These are phyloP conservation scores for Typhlichthys subterraneus DNA, from an alignment of 2,797 vertebrate genomes.

Conservation along the genomic window DNA sequence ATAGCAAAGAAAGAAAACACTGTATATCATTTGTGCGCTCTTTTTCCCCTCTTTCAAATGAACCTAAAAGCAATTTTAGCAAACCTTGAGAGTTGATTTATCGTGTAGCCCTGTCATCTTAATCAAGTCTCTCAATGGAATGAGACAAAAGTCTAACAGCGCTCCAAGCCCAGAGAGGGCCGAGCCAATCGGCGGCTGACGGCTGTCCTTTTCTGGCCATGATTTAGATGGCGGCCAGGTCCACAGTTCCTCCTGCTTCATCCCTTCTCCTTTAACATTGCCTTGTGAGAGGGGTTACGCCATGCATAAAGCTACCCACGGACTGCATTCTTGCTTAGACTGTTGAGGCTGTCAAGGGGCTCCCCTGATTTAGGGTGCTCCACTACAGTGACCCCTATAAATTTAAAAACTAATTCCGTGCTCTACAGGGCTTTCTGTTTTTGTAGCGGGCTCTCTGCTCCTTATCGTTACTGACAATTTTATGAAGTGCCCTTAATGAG, in stretches of 20 bases:
- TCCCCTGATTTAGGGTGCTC: constrained; percentile 90
- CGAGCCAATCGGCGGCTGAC: constrained; percentile 91
- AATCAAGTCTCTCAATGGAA: constrained; percentile 95
- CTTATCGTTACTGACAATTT: constrained; percentile 93
- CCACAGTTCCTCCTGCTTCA: constrained; percentile 83
- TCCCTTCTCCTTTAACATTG: constrained; percentile 86
- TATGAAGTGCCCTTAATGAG: constrained; percentile 99
- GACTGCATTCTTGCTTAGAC: constrained; percentile 85
- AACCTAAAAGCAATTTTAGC: constrained; percentile 85
- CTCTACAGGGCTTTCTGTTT: constrained; percentile 92
- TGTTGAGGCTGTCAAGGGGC: constrained; percentile 93
- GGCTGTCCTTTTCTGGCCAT: constrained; percentile 91
- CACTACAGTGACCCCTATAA: constrained; percentile 90
- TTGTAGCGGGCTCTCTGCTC: constrained; percentile 87
- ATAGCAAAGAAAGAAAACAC: constrained; percentile 71
- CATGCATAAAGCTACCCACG: constrained; percentile 83
- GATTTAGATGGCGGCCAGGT: constrained; percentile 94
- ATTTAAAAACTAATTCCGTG: constrained; percentile 91
- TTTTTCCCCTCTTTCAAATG: constrained; percentile 63
- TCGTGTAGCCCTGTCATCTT: constrained; percentile 83
- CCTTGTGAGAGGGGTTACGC: constrained; percentile 87
- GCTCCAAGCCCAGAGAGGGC: constrained; percentile 84
- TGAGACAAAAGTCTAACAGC: constrained; percentile 89
- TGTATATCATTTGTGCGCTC: constrained; percentile 76
- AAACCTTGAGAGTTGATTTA: constrained; percentile 94